Conservation (phyloP, 2,113 vertebrate species). For the Nannobrachium achirus region DNA sequence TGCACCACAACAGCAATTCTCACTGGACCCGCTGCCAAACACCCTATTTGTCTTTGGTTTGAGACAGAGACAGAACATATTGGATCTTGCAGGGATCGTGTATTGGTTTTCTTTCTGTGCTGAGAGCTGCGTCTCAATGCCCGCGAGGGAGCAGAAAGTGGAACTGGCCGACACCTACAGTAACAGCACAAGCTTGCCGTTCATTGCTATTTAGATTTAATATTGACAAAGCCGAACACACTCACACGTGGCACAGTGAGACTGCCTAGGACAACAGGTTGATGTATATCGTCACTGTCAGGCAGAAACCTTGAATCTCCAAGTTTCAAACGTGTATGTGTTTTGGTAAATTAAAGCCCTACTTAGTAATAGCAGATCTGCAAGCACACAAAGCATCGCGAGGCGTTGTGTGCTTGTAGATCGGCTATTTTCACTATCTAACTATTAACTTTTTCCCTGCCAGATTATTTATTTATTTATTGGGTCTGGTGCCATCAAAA, state of each 20-base stretch:
- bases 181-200: neutral
- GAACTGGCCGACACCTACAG: neutral
- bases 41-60: constrained; percentile 11
- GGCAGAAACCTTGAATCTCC: no score
- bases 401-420: no score
- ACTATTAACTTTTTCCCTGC: no score
- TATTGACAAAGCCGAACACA: constrained; percentile 36
- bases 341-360: no score
- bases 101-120: neutral
- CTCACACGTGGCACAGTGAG: neutral
- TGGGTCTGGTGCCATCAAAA: no score
- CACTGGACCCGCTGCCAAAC: constrained; percentile 13
- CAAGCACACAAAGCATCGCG: no score
- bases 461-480: no score
- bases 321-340: no score
- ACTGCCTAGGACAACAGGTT: constrained; percentile 3
- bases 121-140: no score
- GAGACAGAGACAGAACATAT: neutral
- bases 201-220: neutral
- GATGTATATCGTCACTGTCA: neutral
- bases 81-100: neutral
- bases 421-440: no score
- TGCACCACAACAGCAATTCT: constrained; percentile 14
- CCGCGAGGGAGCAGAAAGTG: no score
- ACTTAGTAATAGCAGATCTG: no score